These are phyloP conservation scores for Diphyllodes magnificus DNA, from an alignment of 2,113 vertebrate genomes.

Conservation along the genomic window DNA sequence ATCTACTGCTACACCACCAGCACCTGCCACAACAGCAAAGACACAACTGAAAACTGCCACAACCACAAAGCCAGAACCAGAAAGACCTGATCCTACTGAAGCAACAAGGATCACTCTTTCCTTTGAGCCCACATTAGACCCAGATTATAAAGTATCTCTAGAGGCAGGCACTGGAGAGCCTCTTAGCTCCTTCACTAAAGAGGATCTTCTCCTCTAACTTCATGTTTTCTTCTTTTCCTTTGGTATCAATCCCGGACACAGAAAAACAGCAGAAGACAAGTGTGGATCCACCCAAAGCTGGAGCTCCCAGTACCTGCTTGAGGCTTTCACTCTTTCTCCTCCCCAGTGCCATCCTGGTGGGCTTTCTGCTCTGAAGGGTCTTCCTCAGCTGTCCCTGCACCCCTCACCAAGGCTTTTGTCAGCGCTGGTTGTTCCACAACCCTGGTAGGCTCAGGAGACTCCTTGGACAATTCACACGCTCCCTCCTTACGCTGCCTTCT, in stretches of 20 bases:
- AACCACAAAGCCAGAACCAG: background rate
- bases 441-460: background rate
- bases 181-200: background rate
- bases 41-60: background rate
- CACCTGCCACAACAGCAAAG: background rate
- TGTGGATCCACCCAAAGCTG: background rate
- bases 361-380: conserved; percentile 28
- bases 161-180: background rate
- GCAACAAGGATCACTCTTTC: background rate
- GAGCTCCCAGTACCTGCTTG: background rate
- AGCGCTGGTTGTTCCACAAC: background rate
- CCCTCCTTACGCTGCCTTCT: background rate
- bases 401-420: background rate
- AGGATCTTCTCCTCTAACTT: background rate
- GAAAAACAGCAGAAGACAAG: background rate
- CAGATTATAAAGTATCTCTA: background rate
- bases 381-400: background rate
- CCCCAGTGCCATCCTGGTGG: background rate
- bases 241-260: background rate
- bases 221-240: background rate
- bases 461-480: background rate
- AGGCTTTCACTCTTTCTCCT: background rate
- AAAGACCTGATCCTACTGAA: background rate
- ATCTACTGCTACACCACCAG: background rate
- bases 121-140: background rate